Evolutionary conservation across 2,797 vertebrate species (phyloP).

Genomic region (Cuniculus paca): DNA sequence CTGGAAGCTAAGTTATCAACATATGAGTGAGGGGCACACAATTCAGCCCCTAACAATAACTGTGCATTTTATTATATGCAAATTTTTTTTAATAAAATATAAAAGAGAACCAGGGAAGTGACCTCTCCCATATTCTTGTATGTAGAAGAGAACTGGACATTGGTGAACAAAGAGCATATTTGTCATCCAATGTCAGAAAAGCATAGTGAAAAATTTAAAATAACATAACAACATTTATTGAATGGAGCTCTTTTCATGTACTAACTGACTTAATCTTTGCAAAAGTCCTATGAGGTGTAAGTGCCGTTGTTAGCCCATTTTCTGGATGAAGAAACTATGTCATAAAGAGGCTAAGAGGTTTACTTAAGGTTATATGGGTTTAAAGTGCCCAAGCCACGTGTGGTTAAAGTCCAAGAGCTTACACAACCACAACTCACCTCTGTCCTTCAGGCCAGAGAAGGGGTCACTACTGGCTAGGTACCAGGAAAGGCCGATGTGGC

Average conservation of each 20-base stretch:
- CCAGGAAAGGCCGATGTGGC: not conserved
- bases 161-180: not conserved
- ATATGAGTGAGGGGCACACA: not conserved
- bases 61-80: conserved; percentile 4
- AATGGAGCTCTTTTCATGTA: not conserved
- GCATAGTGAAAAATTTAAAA: not conserved
- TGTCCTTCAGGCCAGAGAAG: not conserved
- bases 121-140: not conserved
- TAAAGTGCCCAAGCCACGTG: not conserved
- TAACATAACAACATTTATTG: not conserved
- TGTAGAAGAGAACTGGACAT: not conserved
- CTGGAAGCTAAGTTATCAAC: not conserved
- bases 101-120: not conserved
- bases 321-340: not conserved
- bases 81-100: conserved; percentile 16
- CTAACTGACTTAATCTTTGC: conserved; percentile 15
- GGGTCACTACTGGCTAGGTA: not conserved
- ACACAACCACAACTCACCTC: not conserved
- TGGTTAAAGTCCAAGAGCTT: not conserved
- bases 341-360: conserved; percentile 22
- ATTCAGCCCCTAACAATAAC: conserved; percentile 8
- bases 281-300: conserved; percentile 6
- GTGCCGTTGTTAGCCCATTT: not conserved
- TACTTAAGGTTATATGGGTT: conserved; percentile 7
- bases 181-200: not conserved